These are phyloP conservation scores for Drosophila tripunctata DNA, from an alignment of 2,888 invertebrate species.

Conservation along the genomic window DNA sequence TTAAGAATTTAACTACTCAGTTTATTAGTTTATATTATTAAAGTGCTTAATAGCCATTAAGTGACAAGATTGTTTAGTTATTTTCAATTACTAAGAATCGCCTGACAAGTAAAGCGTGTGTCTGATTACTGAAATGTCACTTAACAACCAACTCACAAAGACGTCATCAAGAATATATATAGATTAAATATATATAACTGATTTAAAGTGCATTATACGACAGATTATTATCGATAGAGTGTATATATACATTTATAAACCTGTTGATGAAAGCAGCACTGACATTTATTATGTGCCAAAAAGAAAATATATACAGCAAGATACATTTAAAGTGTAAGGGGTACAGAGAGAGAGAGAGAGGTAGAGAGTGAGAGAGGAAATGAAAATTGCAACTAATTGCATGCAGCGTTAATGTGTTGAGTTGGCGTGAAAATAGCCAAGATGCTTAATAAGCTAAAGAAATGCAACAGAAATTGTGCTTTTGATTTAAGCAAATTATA, in stretches of 20 bases:
- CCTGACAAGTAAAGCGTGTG: constrained; percentile 43
- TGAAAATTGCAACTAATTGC: constrained; percentile 35
- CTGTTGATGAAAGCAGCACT: constrained; percentile 44
- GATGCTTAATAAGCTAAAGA: constrained; percentile 3
- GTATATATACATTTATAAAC: constrained; percentile 27
- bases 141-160: constrained; percentile 8
- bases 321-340: background rate
- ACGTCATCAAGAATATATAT: constrained; percentile 28
- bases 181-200: background rate
- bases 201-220: constrained; percentile 11
- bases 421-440: constrained; percentile 72
- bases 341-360: background rate
- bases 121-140: constrained; percentile 44
- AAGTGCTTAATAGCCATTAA: background rate
- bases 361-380: background rate
- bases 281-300: constrained; percentile 49
- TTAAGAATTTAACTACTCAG: background rate
- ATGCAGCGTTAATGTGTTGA: constrained; percentile 66
- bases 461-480: constrained; percentile 27
- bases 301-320: constrained; percentile 5
- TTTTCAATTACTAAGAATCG: background rate
- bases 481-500: constrained; percentile 72
- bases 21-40: background rate
- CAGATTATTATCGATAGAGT: constrained; percentile 21
- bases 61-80: background rate